phyloP scores from a whole-genome alignment of 2,888 invertebrate genomes.

The Rhagium mordax region DNA sequence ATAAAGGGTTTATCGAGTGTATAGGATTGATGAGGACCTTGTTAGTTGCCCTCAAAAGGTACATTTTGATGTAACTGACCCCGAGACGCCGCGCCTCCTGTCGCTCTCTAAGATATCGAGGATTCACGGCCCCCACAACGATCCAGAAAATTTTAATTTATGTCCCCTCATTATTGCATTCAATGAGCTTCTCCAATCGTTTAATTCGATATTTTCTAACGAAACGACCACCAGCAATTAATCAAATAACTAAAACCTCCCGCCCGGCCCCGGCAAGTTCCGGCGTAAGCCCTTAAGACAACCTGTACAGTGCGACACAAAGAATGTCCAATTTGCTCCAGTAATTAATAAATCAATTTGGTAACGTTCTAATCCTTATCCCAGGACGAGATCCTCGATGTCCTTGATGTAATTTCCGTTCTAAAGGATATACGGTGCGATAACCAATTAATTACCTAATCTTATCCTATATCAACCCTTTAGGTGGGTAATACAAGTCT shows the following conservation, averaged over 20 bases:
- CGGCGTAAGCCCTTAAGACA: neutral
- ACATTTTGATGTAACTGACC: conserved; percentile 3
- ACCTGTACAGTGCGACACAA: conserved; percentile 17
- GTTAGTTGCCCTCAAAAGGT: conserved; percentile 50
- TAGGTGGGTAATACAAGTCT: conserved; percentile 58
- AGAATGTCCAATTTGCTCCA: conserved; percentile 46
- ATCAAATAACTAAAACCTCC: too few relatives aligned
- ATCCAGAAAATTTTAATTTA: neutral
- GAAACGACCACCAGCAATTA: too few relatives aligned
- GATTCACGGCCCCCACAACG: neutral
- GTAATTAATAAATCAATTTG: conserved; percentile 60
- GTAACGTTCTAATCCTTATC: conserved; percentile 55
- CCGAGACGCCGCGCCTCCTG: neutral
- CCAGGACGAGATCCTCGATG: conserved; percentile 55
- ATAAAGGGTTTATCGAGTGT: conserved; percentile 61
- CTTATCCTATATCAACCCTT: conserved; percentile 65
- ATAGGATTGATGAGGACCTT: conserved; percentile 60
- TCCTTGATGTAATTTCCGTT: conserved; percentile 59
- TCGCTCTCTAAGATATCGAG: neutral
- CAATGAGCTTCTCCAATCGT: too few relatives aligned
- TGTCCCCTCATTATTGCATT: too few relatives aligned
- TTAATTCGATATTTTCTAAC: too few relatives aligned
- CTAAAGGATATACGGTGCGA: conserved; percentile 57
- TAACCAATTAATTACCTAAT: conserved; percentile 70
- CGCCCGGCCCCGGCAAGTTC: neutral